Conservation (phyloP, 2,113 vertebrate species). For the Mesocricetus auratus region DNA sequence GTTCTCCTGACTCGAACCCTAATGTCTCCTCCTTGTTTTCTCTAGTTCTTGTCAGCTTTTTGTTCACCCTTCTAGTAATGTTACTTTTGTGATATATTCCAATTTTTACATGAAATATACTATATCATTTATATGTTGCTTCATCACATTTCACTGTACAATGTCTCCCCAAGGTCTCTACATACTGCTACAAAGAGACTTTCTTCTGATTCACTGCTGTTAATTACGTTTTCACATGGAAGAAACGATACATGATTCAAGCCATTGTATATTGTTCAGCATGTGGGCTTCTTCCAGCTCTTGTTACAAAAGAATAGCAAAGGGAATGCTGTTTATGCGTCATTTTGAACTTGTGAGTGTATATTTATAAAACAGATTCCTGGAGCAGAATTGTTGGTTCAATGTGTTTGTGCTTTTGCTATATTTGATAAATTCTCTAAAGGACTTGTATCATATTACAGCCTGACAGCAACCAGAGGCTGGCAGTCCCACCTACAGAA, state of each 20-base stretch:
- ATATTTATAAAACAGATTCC: neutral
- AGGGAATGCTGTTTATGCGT: neutral
- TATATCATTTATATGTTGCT: neutral
- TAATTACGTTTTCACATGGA: neutral
- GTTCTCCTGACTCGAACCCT: neutral
- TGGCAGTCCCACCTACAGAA: neutral
- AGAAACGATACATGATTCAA: neutral
- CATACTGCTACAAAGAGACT: neutral
- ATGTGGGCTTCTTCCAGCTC: neutral
- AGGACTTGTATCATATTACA: neutral
- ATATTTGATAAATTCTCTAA: neutral
- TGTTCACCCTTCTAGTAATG: neutral
- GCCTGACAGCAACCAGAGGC: neutral
- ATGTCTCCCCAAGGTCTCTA: neutral
- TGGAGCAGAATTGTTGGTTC: neutral
- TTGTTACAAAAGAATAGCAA: constrained; percentile 6
- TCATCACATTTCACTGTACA: neutral
- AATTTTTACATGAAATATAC: neutral
- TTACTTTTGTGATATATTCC: neutral
- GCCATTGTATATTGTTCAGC: neutral
- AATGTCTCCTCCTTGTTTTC: neutral
- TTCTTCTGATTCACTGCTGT: neutral
- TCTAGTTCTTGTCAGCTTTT: constrained; percentile 17
- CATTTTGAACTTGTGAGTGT: neutral
- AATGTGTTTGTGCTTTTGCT: neutral